These are phyloP conservation scores for Heliconius ethilla DNA, from an alignment of 2,888 invertebrate genomes.

Conservation along the genomic window DNA sequence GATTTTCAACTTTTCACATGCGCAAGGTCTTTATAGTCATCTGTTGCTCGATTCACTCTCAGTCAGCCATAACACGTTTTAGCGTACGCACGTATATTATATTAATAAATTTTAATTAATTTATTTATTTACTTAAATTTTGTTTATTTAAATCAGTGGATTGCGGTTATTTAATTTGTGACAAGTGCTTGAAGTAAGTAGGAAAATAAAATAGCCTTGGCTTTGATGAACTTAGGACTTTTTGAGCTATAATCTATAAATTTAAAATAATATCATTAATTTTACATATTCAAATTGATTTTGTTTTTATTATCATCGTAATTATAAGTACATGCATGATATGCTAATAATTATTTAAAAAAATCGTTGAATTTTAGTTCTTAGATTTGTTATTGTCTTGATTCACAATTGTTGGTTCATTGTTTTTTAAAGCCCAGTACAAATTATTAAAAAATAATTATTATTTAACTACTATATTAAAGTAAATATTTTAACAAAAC, in stretches of 20 bases:
- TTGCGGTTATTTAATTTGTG: constrained; percentile 45
- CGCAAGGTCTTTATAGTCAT: constrained; percentile 67
- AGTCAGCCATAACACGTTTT: constrained; percentile 68
- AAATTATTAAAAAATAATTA: neutral
- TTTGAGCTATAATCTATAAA: neutral
- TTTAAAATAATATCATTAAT: neutral
- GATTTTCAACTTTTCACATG: constrained; percentile 68
- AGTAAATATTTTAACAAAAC: neutral
- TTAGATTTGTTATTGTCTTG: neutral
- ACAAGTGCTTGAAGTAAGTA: constrained; percentile 34
- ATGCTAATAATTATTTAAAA: neutral
- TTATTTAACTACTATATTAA: neutral
- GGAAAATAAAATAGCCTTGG: neutral
- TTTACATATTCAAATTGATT: neutral
- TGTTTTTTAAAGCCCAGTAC: neutral
- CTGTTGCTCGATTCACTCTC: constrained; percentile 65
- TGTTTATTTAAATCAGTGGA: constrained; percentile 37
- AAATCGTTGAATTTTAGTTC: too few relatives aligned
- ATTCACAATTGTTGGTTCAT: neutral
- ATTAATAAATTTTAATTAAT: constrained; percentile 39
- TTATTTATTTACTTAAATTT: constrained; percentile 53
- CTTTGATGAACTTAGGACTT: neutral
- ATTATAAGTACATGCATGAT: neutral
- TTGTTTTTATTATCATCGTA: neutral
- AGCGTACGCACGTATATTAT: constrained; percentile 25